These are phyloP conservation scores for Drosophila nasuta DNA, from an alignment of 1,140 invertebrate species.

Conservation along the genomic window DNA sequence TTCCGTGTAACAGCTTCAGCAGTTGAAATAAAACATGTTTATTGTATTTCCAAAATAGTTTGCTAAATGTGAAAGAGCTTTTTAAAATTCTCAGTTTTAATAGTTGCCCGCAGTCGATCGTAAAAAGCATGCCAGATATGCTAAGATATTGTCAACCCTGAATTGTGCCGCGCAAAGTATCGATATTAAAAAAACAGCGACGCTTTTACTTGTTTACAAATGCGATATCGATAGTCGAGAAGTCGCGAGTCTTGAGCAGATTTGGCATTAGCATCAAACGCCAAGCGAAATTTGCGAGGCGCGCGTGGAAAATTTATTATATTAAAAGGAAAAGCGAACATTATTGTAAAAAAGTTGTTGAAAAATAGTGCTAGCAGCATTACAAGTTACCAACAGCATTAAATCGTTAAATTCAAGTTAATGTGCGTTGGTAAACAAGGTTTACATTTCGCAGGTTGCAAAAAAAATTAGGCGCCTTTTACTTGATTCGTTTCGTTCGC, in stretches of 20 bases:
- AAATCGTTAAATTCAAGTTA: conserved; percentile 14
- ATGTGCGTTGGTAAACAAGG: conserved; percentile 36
- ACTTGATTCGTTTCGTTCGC: conserved; percentile 4
- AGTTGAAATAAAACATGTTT: too few species aligned
- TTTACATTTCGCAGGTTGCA: conserved; percentile 35
- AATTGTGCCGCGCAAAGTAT: conserved; percentile 41
- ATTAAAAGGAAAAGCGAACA: conserved; percentile 26
- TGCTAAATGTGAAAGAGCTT: too few species aligned
- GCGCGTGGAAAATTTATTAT: conserved; percentile 63
- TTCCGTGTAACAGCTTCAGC: too few species aligned
- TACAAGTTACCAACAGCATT: conserved; percentile 23
- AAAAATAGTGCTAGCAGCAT: conserved; percentile 20
- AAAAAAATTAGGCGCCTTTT: conserved; percentile 67
- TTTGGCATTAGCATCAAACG: conserved; percentile 53
- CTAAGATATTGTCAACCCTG: conserved; percentile 14
- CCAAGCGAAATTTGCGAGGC: conserved; percentile 55
- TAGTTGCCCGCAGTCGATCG: too few species aligned
- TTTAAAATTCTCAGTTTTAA: too few species aligned
- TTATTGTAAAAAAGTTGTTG: conserved; percentile 16
- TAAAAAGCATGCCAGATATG: too few species aligned
- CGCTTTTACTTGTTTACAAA: conserved; percentile 30
- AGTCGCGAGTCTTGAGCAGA: conserved; percentile 2
- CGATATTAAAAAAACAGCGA: conserved; percentile 7
- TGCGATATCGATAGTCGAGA: conserved; percentile 40
- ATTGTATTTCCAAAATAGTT: too few species aligned